Percentiles rank a stretch among this genome's conserved stretches.
phyloP scores from a whole-genome alignment of 2,113 vertebrate species.

The Chroicocephalus ridibundus region DNA sequence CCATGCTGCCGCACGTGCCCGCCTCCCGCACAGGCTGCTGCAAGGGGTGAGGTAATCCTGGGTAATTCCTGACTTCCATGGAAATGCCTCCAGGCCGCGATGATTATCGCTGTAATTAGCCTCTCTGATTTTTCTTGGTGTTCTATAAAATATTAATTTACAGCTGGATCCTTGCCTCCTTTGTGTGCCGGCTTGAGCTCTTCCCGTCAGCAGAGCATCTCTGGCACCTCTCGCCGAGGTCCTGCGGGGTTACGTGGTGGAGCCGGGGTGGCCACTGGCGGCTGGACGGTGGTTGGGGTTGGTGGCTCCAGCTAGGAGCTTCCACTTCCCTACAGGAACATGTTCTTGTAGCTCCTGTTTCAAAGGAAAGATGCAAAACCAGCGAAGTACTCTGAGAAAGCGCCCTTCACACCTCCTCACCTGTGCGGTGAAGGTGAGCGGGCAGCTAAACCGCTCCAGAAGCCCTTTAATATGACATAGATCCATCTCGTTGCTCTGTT shows the following conservation, averaged over 20 bases:
- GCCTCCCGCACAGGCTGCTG: neutral
- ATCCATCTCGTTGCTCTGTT: neutral
- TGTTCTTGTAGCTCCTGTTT: neutral
- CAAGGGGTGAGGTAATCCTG: constrained; percentile 50
- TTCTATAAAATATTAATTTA: constrained; percentile 71
- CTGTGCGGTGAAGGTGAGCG: neutral
- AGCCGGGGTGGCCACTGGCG: neutral
- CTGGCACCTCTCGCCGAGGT: neutral
- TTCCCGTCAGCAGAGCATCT: neutral
- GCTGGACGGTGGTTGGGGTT: neutral
- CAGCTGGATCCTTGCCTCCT: constrained; percentile 54
- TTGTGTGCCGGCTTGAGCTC: neutral
- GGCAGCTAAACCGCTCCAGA: neutral
- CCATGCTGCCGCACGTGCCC: neutral
- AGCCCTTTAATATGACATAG: neutral
- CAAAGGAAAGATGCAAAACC: neutral
- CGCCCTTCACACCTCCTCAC: neutral
- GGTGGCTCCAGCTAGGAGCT: neutral
- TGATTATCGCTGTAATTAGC: constrained; percentile 66
- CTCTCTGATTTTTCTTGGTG: constrained; percentile 64
- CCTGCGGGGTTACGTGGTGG: neutral
- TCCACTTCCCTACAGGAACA: neutral
- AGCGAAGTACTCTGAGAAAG: neutral
- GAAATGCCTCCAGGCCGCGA: constrained; percentile 49
- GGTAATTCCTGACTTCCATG: constrained; percentile 60